Base-by-base conservation (phyloP, 2,797 vertebrate genomes). In the Meda fulgida region DNA sequence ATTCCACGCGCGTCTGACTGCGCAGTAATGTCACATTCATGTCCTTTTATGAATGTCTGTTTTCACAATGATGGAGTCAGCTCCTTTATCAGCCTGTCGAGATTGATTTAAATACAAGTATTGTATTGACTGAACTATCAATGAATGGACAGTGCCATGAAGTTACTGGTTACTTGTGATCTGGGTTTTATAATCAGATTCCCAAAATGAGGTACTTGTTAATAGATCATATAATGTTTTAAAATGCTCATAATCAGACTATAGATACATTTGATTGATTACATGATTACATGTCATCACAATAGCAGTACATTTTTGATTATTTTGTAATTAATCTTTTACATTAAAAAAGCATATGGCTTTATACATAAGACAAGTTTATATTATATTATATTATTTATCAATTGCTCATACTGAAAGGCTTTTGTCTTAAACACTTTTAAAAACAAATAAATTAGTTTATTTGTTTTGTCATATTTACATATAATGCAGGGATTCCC, bases 1-100 rank as follows among this genome's bases (percentile, higher is more conserved):
- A 92, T 94, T 90, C 91, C 53, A 90, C 92, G 92, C 89, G 90
- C 93, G 93, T 91, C 91, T 92, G 92, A 86, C 91, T 88, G 92
- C 77, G 43, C 48, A 46, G 60, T n/a, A 77, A 78, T 34, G 70
- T 7, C 58, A 65, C 70, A 51, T 83, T 60, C 29, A 51, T 36
- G 43, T n/a, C 34, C 29, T 19, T 21, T 72, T 40, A 36, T 40
- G n/a, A 43, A 82, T 65, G 51, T 29, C 6, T 53, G 13, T 58
- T 60, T 70, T 29, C 9, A 58, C 9, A 31, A 3, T n/a, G 34
- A 71, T 38, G 34, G 9, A 73, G 23, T 21, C 2, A 0, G 36
- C 4, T 36, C 2, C 48, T 60, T 11, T 19, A 81, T 78, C 7
- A 29, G 46, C 46, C 46, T 73, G 46, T 69, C 53, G 26, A 26